Base-by-base conservation (phyloP, 2,113 vertebrate genomes). In the Ciconia boyciana region DNA sequence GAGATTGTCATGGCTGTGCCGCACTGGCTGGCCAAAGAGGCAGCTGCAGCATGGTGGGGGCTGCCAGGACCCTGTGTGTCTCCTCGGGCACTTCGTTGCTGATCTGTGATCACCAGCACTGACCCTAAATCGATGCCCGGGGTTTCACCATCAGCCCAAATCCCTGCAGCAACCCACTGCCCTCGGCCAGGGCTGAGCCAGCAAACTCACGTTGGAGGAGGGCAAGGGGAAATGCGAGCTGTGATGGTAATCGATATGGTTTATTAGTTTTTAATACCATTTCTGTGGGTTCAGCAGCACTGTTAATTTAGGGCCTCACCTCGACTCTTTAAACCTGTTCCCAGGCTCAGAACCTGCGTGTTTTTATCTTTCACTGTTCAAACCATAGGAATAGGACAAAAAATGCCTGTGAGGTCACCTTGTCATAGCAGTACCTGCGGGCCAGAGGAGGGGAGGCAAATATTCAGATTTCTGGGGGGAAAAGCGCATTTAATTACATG, bases 51-150 rank as follows among this genome's bases (percentile, higher is more conserved):
- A 2, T 3, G 1, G 11, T 1, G 3, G 15, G 2, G 31, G 49
- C 87, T 58, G 72, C 69, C 46, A 0, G 11, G 17, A 5, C 32
- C 15, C 25, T 0, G 0, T 0, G 1, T 2, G 39, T 21, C 51
- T 32, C n/a, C 61, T 55, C 10, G 1, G 18, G 39, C 31, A 1
- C 17, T 24, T 43, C 26, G 7, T 17, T 3, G 6, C 39, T 6
- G 0, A 25, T 4, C 46, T 18, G 49, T 1, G 34, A 8, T 29
- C 75, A 12, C 28, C 70, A 25, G 28, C 39, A 8, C 29, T 4
- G 57, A 41, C 58, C 68, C 19, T 4, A 2, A 2, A 75, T 10
- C 19, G 0, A 10, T 13, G 18, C 24, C 22, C 0, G 1, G 13
- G 49, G 3, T 25, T 34, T 29, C 36, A 21, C 4, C 12, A 1